Conservation (phyloP, 2,888 invertebrate genomes). For the Lepetodrilus schrolli region DNA sequence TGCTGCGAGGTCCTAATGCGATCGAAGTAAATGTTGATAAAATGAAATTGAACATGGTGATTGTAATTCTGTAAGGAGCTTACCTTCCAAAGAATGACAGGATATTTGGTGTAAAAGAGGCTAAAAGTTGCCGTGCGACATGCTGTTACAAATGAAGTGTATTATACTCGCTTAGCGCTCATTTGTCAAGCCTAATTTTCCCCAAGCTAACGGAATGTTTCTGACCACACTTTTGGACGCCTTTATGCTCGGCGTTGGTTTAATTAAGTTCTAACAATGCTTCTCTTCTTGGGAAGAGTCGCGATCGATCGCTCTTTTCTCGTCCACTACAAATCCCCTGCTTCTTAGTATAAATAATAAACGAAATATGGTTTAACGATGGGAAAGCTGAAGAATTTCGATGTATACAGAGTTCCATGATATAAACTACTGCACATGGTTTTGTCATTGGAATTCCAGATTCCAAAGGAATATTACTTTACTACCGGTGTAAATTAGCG, state of each 20-base stretch:
- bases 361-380: conserved; percentile 16
- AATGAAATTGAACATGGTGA: conserved; percentile 18
- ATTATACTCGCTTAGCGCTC: not conserved
- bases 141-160: not conserved
- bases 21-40: conserved; percentile 14
- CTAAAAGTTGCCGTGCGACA: not conserved
- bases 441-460: no score
- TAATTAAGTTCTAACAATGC: conserved; percentile 23
- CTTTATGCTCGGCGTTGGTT: conserved; percentile 6
- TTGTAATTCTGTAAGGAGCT: not conserved
- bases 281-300: not conserved
- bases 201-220: not conserved
- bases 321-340: not conserved
- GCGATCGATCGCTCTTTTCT: conserved; percentile 21
- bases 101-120: conserved; percentile 19
- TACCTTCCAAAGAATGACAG: conserved; percentile 21
- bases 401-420: no score
- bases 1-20: not conserved
- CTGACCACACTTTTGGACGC: not conserved
- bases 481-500: no score
- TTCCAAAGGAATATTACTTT: no score
- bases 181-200: conserved; percentile 5
- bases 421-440: no score
- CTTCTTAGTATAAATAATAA: conserved; percentile 21
- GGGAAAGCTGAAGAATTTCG: not conserved